Percentiles rank a stretch among this genome's conserved stretches.
phyloP scores from a whole-genome alignment of 2,888 invertebrate genomes.

The Drosophila picticornis region DNA sequence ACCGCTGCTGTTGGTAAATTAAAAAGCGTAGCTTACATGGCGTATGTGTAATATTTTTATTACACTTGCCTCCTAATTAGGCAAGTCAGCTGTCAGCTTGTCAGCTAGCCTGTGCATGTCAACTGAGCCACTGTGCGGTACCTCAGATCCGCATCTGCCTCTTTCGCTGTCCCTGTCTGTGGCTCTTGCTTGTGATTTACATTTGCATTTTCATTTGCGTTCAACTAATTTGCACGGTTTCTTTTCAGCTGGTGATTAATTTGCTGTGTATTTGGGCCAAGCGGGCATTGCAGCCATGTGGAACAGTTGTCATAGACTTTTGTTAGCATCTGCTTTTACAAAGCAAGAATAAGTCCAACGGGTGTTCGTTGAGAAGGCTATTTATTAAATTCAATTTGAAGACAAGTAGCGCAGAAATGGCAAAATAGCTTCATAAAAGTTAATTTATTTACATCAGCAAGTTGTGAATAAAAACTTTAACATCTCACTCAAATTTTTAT shows the following conservation, averaged over 20 bases:
- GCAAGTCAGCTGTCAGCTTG: slow-evolving; percentile 68
- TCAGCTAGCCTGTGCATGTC: slow-evolving; percentile 49
- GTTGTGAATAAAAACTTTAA: neutral
- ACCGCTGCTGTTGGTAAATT: slow-evolving; percentile 56
- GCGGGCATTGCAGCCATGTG: slow-evolving; percentile 38
- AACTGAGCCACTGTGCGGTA: slow-evolving; percentile 52
- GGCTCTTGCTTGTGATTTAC: slow-evolving; percentile 6
- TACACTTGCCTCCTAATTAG: slow-evolving; percentile 79
- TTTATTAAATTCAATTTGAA: neutral
- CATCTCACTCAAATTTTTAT: neutral
- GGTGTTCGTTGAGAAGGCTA: slow-evolving; percentile 4
- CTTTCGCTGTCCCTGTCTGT: neutral
- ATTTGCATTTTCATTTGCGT: slow-evolving; percentile 63
- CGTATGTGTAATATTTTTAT: slow-evolving; percentile 81
- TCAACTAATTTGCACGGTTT: slow-evolving; percentile 74
- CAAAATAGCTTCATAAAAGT: neutral
- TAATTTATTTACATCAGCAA: neutral
- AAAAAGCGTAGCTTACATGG: slow-evolving; percentile 71
- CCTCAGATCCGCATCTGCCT: slow-evolving; percentile 1
- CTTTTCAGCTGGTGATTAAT: slow-evolving; percentile 65
- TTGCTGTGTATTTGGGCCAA: slow-evolving; percentile 71
- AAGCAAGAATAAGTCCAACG: slow-evolving; percentile 7
- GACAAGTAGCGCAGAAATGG: neutral
- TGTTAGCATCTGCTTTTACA: slow-evolving; percentile 16
- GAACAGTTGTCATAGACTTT: slow-evolving; percentile 20